Percentiles rank a stretch among this genome's conserved stretches.
These are phyloP conservation scores for Melanotaenia parkinsoni DNA, from an alignment of 2,797 vertebrate genomes.

Conservation along the genomic window DNA sequence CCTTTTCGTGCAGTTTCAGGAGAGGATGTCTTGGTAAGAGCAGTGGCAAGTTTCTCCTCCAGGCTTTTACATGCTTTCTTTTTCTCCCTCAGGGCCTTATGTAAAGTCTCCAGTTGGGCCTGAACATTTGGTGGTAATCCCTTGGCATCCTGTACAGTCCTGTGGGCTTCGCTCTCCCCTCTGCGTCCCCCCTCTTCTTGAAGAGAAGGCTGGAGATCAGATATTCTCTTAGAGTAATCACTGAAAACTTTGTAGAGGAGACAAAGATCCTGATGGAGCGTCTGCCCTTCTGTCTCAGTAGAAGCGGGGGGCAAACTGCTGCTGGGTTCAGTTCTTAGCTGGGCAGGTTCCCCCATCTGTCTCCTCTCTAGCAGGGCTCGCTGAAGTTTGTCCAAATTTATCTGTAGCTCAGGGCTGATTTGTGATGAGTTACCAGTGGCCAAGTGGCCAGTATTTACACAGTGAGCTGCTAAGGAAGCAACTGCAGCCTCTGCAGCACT, in stretches of 20 bases:
- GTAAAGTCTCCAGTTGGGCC: slow-evolving; percentile 71
- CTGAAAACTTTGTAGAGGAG: slow-evolving; percentile 73
- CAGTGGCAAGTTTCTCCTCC: slow-evolving; percentile 81
- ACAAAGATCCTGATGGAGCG: slow-evolving; percentile 70
- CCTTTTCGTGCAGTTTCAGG: slow-evolving; percentile 69
- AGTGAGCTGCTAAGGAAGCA: slow-evolving; percentile 71
- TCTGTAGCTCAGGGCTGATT: slow-evolving; percentile 62
- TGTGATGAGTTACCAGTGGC: slow-evolving; percentile 31
- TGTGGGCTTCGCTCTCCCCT: slow-evolving; percentile 52
- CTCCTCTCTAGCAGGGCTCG: slow-evolving; percentile 67
- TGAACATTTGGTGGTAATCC: slow-evolving; percentile 65
- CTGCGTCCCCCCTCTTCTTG: slow-evolving; percentile 52
- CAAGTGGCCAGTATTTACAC: slow-evolving; percentile 40
- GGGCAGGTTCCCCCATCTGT: slow-evolving; percentile 39
- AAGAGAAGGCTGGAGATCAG: slow-evolving; percentile 63
- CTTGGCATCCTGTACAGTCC: slow-evolving; percentile 35
- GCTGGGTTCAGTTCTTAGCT: slow-evolving; percentile 13
- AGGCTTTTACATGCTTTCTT: slow-evolving; percentile 74
- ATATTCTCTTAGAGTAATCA: slow-evolving; percentile 62
- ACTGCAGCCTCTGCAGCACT: slow-evolving; percentile 73
- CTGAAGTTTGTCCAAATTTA: slow-evolving; percentile 77
- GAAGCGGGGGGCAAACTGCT: slow-evolving; percentile 11
- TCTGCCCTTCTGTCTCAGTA: slow-evolving; percentile 42
- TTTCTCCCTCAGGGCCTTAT: slow-evolving; percentile 81
- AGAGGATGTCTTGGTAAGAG: slow-evolving; percentile 61